Evolutionary conservation across 2,113 vertebrate genomes (phyloP), one percentile per base, ranked within the genome.

Genomic region (Papio anubis): DNA sequence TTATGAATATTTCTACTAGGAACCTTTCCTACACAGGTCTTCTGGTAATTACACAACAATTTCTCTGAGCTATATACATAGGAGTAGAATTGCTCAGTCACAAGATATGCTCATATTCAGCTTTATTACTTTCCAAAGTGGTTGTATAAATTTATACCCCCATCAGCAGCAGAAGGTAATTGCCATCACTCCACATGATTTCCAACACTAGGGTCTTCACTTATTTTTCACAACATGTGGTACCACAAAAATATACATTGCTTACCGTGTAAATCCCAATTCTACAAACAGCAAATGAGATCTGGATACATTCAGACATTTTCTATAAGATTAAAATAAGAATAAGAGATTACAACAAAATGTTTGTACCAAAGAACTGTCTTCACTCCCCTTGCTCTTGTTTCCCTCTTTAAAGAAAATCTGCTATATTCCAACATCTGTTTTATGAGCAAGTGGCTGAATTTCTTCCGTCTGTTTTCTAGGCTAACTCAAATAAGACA

Each of bases 221-320:
- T 78, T 92, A 88, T 93, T 95, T 94, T 95, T 92, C 97, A 94
- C 45, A 93, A 96, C 76, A 88, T 79, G 66, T 84, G 93, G 80
- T 89, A 91, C 75, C 45, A 76, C 57, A 94, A 92, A 96, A 93
- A 97, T 64, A 93, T 61, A 96, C 95, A 92, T 76, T 93, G 97
- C 99, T 99, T 99, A 99, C 99, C 99, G 98, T 99, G 98, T 99
- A 99, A 99, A 99, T 98, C 98, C 99, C 99, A 99, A 99, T 99
- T 99, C 99, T 99, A 99, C 99, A 99, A 99, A 99, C 98, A 85
- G 99, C 99, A 98, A 99, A 98, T 98, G 99, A 99, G 98, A 99
- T 98, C 99, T 99, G 99, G 99, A 99, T 98, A 99, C 99, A 99
- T 98, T 99, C 99, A 98, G 99, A 99, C 99, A 99, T 99, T 98